These are phyloP conservation scores for Ligdia adustata DNA, from an alignment of 2,888 invertebrate genomes.

Conservation along the genomic window DNA sequence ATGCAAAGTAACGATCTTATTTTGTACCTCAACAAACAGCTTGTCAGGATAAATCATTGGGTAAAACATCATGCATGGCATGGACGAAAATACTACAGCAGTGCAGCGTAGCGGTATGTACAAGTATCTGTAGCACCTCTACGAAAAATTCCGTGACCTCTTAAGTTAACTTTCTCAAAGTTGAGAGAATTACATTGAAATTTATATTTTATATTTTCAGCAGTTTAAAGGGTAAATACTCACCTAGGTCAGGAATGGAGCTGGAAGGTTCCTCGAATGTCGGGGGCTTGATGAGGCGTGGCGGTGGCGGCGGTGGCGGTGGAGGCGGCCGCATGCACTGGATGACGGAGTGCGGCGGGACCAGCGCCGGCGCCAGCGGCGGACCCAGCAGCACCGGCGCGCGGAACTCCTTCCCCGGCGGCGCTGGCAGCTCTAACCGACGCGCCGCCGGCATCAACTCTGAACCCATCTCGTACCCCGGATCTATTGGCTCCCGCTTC, in stretches of 20 bases:
- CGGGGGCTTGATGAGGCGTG: constrained; percentile 78
- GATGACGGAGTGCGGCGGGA: constrained; percentile 73
- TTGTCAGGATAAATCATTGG: too few species aligned
- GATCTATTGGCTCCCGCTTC: constrained; percentile 70
- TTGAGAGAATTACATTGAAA: background rate
- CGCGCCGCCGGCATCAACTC: constrained; percentile 61
- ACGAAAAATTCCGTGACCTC: constrained; percentile 20
- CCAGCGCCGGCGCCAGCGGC: constrained; percentile 51
- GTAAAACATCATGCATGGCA: too few species aligned
- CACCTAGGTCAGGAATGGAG: constrained; percentile 94
- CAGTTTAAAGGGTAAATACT: constrained; percentile 60
- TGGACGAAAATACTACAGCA: too few species aligned
- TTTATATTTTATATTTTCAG: background rate
- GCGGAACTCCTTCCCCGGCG: constrained; percentile 77
- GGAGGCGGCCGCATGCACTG: constrained; percentile 81
- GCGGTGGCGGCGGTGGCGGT: constrained; percentile 78
- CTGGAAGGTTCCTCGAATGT: constrained; percentile 92
- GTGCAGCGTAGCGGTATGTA: too few species aligned
- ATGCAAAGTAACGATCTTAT: too few species aligned
- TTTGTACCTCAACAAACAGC: too few species aligned
- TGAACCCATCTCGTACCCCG: constrained; percentile 60
- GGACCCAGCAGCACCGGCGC: constrained; percentile 69
- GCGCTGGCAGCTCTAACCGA: constrained; percentile 76
- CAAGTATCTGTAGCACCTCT: constrained; percentile 24
- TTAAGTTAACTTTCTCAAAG: constrained; percentile 1